Evolutionary conservation across 2,888 invertebrate species (phyloP).

Genomic region (Oxyteleia sp.): DNA sequence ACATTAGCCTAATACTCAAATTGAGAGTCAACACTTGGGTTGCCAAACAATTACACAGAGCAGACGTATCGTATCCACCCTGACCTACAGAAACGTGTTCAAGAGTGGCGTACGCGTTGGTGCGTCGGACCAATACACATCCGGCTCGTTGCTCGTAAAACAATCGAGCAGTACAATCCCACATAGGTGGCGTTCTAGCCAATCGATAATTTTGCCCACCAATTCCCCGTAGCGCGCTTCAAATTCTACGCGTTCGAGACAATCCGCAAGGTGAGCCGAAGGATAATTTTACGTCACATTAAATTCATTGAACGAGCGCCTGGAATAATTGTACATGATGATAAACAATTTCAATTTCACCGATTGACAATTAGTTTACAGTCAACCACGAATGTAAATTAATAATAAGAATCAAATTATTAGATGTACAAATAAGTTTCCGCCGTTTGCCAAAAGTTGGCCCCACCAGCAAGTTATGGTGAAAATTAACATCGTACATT

Average conservation of each 20-base stretch:
- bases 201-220: slow-evolving; percentile 50
- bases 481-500: too few species aligned
- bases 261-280: slow-evolving; percentile 7
- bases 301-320: slow-evolving; percentile 12
- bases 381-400: too few species aligned
- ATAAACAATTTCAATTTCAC: too few species aligned
- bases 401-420: too few species aligned
- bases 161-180: slow-evolving; percentile 44
- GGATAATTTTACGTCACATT: slow-evolving; percentile 32
- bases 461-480: too few species aligned
- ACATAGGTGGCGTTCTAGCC: slow-evolving; percentile 26
- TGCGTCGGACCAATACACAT: slow-evolving; percentile 38
- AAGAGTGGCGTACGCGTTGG: slow-evolving; percentile 34
- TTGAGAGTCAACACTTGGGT: slow-evolving; percentile 37
- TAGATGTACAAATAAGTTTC: too few species aligned
- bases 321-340: slow-evolving; percentile 31
- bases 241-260: slow-evolving; percentile 42
- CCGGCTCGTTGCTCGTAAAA: slow-evolving; percentile 43
- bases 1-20: slow-evolving; percentile 41
- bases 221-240: slow-evolving; percentile 7
- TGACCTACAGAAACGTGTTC: slow-evolving; percentile 54
- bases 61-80: slow-evolving; percentile 23
- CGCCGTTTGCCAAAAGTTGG: too few species aligned
- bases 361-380: too few species aligned
- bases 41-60: slow-evolving; percentile 49